These are phyloP conservation scores for Hydraecia micacea DNA, from an alignment of 2,888 invertebrate species.

Conservation along the genomic window DNA sequence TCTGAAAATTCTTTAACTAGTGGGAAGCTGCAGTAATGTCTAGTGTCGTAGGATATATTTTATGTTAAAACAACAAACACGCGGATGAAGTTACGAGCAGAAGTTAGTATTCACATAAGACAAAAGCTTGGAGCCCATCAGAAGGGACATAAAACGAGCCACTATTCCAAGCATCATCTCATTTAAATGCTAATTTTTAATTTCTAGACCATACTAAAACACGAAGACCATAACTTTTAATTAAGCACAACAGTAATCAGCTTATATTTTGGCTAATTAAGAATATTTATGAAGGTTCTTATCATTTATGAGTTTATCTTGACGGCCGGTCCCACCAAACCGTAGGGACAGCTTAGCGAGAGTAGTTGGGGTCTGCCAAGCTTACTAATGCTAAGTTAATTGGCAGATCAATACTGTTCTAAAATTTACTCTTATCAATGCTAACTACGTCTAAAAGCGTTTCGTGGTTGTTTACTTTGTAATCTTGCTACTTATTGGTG, in stretches of 20 bases:
- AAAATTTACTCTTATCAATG: conserved; percentile 37
- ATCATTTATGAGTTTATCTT: conserved; percentile 29
- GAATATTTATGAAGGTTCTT: conserved; percentile 30
- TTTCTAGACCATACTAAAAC: conserved; percentile 34
- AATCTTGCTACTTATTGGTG: conserved; percentile 17
- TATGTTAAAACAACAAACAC: background rate
- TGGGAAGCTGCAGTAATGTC: background rate
- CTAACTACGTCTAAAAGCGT: conserved; percentile 31
- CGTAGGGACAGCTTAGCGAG: conserved; percentile 1
- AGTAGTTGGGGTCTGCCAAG: conserved; percentile 15
- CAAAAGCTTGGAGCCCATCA: background rate
- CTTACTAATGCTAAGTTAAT: conserved; percentile 23
- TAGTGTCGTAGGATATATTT: background rate
- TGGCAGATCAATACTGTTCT: conserved; percentile 37
- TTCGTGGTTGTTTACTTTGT: conserved; percentile 47
- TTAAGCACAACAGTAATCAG: conserved; percentile 47
- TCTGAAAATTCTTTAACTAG: background rate
- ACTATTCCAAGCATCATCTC: conserved; percentile 15
- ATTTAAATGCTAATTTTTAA: conserved; percentile 43
- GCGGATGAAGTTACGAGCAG: background rate
- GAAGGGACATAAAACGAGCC: conserved; percentile 11
- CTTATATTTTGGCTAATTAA: conserved; percentile 43
- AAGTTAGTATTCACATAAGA: conserved; percentile 1
- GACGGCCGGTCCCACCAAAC: background rate
- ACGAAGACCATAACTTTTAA: conserved; percentile 46